Evolutionary conservation across 2,113 vertebrate genomes (phyloP).

Genomic region (Neotragus pygmaeus): DNA sequence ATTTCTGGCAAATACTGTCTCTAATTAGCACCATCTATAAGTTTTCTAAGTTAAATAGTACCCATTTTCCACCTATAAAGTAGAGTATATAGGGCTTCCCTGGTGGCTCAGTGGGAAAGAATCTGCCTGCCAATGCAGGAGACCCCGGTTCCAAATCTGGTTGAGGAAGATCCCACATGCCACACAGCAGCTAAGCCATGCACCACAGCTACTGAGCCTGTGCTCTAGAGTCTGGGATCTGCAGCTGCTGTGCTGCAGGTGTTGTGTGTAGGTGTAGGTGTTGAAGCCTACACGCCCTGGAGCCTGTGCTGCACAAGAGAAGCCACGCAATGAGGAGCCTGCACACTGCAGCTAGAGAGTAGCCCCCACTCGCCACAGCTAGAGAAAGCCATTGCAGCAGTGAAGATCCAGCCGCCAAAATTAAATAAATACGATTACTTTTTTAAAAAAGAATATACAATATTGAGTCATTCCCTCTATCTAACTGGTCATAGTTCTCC

Average conservation of each 20-base stretch:
- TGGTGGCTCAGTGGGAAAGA: neutral
- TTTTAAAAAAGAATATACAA: neutral
- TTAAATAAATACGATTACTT: neutral
- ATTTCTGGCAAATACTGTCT: neutral
- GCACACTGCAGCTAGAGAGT: neutral
- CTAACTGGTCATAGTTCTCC: neutral
- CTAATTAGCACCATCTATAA: neutral
- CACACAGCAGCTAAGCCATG: neutral
- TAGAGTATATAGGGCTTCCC: neutral
- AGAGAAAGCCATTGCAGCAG: neutral
- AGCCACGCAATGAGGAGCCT: neutral
- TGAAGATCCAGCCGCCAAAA: neutral
- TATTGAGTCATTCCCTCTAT: neutral
- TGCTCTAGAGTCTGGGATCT: neutral
- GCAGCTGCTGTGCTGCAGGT: neutral
- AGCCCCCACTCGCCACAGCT: neutral
- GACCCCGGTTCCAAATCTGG: neutral
- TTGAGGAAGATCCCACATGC: neutral
- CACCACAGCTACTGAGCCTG: neutral
- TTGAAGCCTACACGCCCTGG: neutral
- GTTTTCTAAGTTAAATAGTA: constrained; percentile 10
- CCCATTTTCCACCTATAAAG: neutral
- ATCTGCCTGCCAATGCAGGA: neutral
- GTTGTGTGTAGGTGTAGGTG: neutral
- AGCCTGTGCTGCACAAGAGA: neutral